Evolutionary conservation across 2,888 invertebrate genomes (phyloP), one percentile per base, ranked within the genome.

Genomic region (Melieria crassipennis): DNA sequence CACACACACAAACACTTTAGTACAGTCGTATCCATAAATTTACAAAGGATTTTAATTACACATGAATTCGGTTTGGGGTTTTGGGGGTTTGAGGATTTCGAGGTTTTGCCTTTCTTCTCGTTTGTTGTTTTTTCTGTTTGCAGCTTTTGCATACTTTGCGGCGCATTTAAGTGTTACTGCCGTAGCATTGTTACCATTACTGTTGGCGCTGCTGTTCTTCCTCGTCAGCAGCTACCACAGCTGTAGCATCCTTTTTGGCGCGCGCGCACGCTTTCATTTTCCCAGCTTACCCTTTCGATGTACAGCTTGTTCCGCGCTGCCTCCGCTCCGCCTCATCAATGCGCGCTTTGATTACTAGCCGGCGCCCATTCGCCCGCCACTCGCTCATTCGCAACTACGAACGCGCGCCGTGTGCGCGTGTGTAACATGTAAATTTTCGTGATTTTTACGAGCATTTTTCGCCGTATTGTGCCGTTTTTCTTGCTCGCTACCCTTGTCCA

Each of bases 31-130:
- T 78, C 78, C 81, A 82, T 82, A 82, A 82, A 82, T 82, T 82
- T 79, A 77, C 81, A 78, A 80, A 79, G 79, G 79, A 80, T 81
- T 82, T 82, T 81, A 82, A 82, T 82, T 82, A 81, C 81, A 79
- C 78, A 76, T 75, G 75, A 78, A 74, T 71, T 75, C 68, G 73
- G 73, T 70, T 74, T 72, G 58, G 69, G 60, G 30, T 30, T 30
- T 30, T 30, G 30, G 30, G 2, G 30, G 30, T 30, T 61, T 67
- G 50, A 11, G 60, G 50, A 52, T 67, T 60, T 67, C 45, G 30
- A 30, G 43, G 61, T 61, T 74, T 73, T 67, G 70, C 66, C 48
- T 64, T 47, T 48, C 52, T 45, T 66, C 46, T 52, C 48, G 7
- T 7, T 56, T 30, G 30, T 30, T 30, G 30, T 30, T 30, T 67